phyloP scores from a whole-genome alignment of 1,140 invertebrate genomes.

The Pseudomyrmex pallidus region DNA sequence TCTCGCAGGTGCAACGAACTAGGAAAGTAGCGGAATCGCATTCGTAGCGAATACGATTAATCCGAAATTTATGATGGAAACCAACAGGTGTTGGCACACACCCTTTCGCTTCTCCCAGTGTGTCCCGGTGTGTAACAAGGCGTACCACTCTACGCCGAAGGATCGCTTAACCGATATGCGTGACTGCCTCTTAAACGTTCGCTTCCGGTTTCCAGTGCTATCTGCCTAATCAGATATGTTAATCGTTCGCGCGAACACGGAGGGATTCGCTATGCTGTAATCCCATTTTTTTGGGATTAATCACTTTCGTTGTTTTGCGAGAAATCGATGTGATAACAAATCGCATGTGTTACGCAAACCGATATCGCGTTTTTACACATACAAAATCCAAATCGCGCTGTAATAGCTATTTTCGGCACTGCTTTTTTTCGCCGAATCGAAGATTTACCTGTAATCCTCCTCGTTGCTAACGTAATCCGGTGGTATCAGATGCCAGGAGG shows the following conservation, averaged over 20 bases:
- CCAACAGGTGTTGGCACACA: slow-evolving; percentile 72
- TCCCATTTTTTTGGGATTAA: slow-evolving; percentile 25
- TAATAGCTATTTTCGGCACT: not conserved
- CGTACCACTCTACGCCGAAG: slow-evolving; percentile 73
- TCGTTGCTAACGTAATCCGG: slow-evolving; percentile 89
- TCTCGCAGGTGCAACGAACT: slow-evolving; percentile 39
- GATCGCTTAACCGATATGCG: slow-evolving; percentile 70
- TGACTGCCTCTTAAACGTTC: slow-evolving; percentile 71
- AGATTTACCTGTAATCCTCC: slow-evolving; percentile 85
- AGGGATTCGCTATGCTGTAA: not conserved
- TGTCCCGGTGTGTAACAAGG: slow-evolving; percentile 72
- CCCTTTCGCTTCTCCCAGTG: slow-evolving; percentile 63
- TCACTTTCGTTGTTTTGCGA: not conserved
- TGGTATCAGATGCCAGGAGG: slow-evolving; percentile 89
- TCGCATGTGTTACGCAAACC: too few relatives aligned
- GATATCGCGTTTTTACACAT: too few relatives aligned
- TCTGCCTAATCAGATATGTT: slow-evolving; percentile 65
- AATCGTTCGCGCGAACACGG: slow-evolving; percentile 45
- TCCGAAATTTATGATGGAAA: slow-evolving; percentile 74
- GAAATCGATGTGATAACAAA: not conserved
- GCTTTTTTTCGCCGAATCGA: not conserved
- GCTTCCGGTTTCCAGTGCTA: slow-evolving; percentile 68
- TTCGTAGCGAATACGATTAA: slow-evolving; percentile 67
- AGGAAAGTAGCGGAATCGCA: slow-evolving; percentile 24
- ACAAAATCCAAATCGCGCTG: too few relatives aligned